Base-by-base conservation (phyloP, 1,140 invertebrate species). In the Phymastichus coffea region DNA sequence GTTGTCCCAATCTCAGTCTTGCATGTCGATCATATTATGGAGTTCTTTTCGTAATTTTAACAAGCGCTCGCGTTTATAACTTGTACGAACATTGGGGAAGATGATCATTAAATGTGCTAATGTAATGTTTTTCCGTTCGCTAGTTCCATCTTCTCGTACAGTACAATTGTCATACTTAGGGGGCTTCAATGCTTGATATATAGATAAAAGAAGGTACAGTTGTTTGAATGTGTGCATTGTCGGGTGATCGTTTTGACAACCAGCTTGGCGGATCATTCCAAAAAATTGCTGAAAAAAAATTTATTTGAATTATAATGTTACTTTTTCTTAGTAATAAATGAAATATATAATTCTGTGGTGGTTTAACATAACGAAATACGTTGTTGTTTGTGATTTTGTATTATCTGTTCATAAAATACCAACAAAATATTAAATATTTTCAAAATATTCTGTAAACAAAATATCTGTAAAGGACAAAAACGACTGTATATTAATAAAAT, bases 191-290 rank as follows among this genome's bases (percentile, higher is more conserved):
- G 65, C 26, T 37, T 61, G 61, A 19, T 66, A 66, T 0, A 63
- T 17, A 4, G 67, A 64, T 22, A 68, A 22, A 12, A 68, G 14
- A 51, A 66, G 64, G 15, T 68, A 68, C 2, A 68, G 46, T 7
- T 68, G 65, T 15, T 66, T 20, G 60, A 68, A 66, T 44, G 65
- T 68, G 2, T 57, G 54, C 28, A 57, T 46, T 10, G 25, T 62
- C 0, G 65, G 65, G 46, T 66, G 67, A 26, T 66, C 61, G 54
- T 68, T 68, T 17, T 14, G 19, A 22, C 63, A 62, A 15, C 53
- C 54, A 9, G 63, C 64, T 61, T 66, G 60, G 4, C 65, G 20
- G 4, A 68, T 66, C 0, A 54, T 62, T 0, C 67, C 65, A 37
- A 68, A 66, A 59, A 66, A 66, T 62, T 65, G 61, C 65, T 68